These are phyloP conservation scores for Piliocolobus tephrosceles DNA, from an alignment of 2,113 vertebrate species.

Conservation along the genomic window DNA sequence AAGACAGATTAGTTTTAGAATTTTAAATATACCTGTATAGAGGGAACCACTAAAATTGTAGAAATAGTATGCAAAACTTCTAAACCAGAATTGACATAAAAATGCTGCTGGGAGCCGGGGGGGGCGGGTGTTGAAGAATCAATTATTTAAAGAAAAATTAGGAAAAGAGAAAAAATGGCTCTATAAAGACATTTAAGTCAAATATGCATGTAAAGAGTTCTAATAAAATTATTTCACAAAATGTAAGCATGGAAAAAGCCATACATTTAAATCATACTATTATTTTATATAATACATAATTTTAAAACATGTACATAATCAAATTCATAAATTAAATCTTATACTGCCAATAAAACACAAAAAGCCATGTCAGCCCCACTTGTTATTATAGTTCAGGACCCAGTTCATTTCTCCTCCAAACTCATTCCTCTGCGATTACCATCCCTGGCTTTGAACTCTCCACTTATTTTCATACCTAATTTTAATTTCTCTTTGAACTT, in stretches of 20 bases:
- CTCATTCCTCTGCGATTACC: slow-evolving; percentile 17
- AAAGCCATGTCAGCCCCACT: background rate
- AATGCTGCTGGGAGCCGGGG: background rate
- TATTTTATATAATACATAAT: slow-evolving; percentile 50
- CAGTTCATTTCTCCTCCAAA: slow-evolving; percentile 23
- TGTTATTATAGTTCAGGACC: background rate
- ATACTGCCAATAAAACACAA: slow-evolving; percentile 43
- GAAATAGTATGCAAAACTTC: background rate
- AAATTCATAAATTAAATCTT: slow-evolving; percentile 51
- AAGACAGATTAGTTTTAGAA: background rate
- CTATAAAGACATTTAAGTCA: slow-evolving; percentile 32
- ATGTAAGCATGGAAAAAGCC: slow-evolving; percentile 43
- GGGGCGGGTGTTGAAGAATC: background rate
- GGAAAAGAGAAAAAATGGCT: background rate
- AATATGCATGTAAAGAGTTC: slow-evolving; percentile 21
- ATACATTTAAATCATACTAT: slow-evolving; percentile 51
- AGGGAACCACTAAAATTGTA: background rate
- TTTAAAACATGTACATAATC: slow-evolving; percentile 40
- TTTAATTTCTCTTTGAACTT: background rate
- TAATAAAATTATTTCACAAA: slow-evolving; percentile 56
- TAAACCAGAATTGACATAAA: background rate
- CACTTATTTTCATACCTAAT: background rate
- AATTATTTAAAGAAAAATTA: slow-evolving; percentile 41
- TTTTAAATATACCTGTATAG: background rate
- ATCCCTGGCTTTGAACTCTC: background rate